A percentile compares a stretch with the other conserved stretches of the same genome.
Conservation (phyloP, 2,888 invertebrate genomes). For the Sphaerophoria taeniata region DNA sequence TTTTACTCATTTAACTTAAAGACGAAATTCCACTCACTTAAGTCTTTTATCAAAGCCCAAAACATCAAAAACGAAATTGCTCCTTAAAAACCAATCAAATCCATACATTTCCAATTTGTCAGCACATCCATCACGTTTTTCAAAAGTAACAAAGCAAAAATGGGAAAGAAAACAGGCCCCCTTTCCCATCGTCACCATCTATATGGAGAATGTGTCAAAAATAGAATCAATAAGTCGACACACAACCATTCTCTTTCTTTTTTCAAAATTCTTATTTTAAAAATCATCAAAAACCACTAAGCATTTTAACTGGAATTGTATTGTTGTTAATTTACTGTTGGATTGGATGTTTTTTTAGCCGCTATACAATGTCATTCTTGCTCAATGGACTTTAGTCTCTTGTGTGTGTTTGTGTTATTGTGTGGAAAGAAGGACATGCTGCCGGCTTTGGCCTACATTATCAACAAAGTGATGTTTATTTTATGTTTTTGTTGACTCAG, state of each 20-base stretch:
- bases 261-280: conserved; percentile 12
- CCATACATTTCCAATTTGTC: conserved; percentile 49
- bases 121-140: conserved; percentile 36
- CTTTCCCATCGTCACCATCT: background rate
- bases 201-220: background rate
- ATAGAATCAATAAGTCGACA: background rate
- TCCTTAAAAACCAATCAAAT: conserved; percentile 46
- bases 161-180: background rate
- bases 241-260: background rate
- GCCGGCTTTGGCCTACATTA: background rate
- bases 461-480: background rate
- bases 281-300: conserved; percentile 34
- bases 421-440: conserved; percentile 8
- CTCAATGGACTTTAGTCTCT: background rate
- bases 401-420: background rate
- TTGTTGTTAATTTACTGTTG: conserved; percentile 28
- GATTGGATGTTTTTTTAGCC: background rate
- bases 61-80: conserved; percentile 8
- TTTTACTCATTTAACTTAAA: background rate
- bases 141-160: background rate
- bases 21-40: conserved; percentile 2
- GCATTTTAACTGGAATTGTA: conserved; percentile 32
- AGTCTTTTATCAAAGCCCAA: conserved; percentile 19
- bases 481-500: conserved; percentile 18
- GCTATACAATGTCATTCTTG: conserved; percentile 5